Evolutionary conservation across 2,888 invertebrate genomes (phyloP), one percentile per base, ranked within the genome.

Genomic region (Bombylius major): DNA sequence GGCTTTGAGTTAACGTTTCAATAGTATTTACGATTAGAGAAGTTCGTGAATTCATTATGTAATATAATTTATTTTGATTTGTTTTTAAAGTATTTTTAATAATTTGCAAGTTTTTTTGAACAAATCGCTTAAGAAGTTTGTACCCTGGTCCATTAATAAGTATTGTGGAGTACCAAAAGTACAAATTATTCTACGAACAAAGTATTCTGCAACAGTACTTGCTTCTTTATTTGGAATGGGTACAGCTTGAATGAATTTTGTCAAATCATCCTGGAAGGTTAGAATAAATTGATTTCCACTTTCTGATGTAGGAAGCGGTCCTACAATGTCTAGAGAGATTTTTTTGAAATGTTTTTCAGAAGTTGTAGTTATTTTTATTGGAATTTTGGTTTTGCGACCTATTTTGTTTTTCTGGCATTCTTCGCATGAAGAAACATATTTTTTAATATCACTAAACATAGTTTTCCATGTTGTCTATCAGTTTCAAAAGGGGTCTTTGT

Each of bases 31-130:
- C 23, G 1, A 23, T 23, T 23, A 23, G 1, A 23, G 23, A 23
- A 23, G 23, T 23, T 23, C 23, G 23, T 23, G 3, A 23, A 23
- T 23, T 23, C 23, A 23, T 23, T 3, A 23, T 23, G 23, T 23
- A 3, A 23, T 23, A 23, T 23, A 23, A 23, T 23, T 23, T 23
- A 23, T 23, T 23, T 23, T 23, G n/a, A 23, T 23, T 23, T 23
- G 23, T 23, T 23, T 23, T 23, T 23, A 23, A 3, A 23, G 23
- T 23, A 42, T 31, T 8, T 51, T 14, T 11, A 51, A 34, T 11
- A 51, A 34, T 42, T 47, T 56, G 6, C 52, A 51, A 55, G 52
- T 44, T 58, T 60, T 53, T 58, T 53, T 56, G 68, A 69, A 57
- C 31, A 53, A 11, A 11, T 51, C 32, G 13, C 59, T 59, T 8